Conservation (phyloP, 2,797 vertebrate genomes). For the Oceanodroma leucorhoa region DNA sequence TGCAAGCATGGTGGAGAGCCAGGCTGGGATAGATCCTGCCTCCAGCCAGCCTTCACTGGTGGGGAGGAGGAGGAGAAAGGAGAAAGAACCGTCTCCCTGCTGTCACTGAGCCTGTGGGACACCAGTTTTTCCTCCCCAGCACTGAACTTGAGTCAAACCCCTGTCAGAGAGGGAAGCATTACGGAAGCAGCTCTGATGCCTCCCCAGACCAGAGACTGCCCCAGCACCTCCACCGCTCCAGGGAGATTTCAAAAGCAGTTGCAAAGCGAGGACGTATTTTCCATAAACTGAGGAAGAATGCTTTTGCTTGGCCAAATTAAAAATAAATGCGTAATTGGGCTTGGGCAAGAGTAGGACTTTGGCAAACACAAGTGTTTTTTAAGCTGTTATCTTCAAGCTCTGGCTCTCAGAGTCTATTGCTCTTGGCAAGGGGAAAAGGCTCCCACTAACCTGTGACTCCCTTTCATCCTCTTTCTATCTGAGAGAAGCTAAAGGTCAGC, state of each 20-base stretch:
- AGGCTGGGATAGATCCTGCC: background rate
- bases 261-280: background rate
- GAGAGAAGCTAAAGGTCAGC: background rate
- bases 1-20: background rate
- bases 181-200: background rate
- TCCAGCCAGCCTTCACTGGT: background rate
- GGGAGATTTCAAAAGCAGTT: constrained; percentile 1
- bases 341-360: background rate
- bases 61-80: background rate
- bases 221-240: rapidly evolving
- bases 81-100: background rate
- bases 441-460: background rate
- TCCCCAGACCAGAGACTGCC: background rate
- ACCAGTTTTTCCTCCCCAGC: background rate
- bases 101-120: background rate
- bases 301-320: constrained; percentile 22
- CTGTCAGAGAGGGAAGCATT: background rate
- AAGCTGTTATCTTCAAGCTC: constrained; percentile 14
- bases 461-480: background rate
- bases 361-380: constrained; percentile 20
- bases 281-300: background rate
- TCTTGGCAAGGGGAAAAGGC: background rate
- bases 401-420: background rate
- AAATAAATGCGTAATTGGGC: background rate
- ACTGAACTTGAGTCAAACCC: background rate